Conservation (phyloP, 1,140 invertebrate genomes). For the Acyrthosiphon pisum region DNA sequence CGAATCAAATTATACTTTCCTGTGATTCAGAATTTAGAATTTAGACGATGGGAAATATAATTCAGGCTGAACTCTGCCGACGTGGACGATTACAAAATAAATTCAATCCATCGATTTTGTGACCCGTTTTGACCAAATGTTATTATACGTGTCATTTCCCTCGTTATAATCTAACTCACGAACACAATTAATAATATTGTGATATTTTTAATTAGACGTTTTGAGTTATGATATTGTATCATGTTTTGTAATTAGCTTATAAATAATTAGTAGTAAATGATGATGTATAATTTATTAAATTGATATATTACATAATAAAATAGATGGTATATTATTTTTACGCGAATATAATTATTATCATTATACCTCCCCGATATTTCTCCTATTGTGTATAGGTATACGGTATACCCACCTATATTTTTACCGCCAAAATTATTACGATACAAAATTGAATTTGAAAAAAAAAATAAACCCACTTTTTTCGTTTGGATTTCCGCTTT, state of each 20-base stretch:
- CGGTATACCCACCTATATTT: neutral
- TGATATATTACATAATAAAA: no score
- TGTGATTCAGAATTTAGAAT: no score
- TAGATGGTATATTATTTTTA: no score
- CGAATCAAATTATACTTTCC: no score
- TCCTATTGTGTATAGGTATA: no score
- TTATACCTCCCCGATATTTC: no score
- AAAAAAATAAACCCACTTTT: neutral
- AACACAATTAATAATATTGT: neutral
- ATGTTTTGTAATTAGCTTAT: neutral
- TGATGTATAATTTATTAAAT: neutral
- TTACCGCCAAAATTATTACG: no score
- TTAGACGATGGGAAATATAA: no score
- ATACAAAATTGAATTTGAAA: no score
- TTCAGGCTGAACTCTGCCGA: no score
- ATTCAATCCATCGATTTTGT: neutral
- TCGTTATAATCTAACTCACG: neutral
- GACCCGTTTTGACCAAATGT: neutral
- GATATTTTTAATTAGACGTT: neutral
- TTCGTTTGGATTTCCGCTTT: neutral
- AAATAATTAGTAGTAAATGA: neutral
- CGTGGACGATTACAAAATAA: no score
- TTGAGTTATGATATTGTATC: neutral
- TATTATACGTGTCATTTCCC: neutral
- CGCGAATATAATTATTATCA: no score